Conservation (phyloP, 2,888 invertebrate genomes). For the Megaustenia siamemsis region DNA sequence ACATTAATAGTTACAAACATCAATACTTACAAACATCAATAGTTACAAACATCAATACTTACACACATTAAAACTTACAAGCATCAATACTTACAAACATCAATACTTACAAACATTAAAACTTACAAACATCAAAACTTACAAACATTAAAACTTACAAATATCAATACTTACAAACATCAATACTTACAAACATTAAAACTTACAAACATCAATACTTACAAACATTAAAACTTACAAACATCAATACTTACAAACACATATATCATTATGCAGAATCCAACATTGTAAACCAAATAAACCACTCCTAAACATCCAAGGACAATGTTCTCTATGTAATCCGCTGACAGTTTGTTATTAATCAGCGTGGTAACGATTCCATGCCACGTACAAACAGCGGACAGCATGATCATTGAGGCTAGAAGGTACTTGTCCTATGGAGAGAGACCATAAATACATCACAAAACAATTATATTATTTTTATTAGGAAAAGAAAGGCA, state of each 20-base stretch:
- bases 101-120: too few relatives aligned
- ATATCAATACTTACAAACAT: too few relatives aligned
- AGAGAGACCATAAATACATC: neutral
- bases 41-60: too few relatives aligned
- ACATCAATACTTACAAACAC: slow-evolving; percentile 74
- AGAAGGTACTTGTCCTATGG: slow-evolving; percentile 78
- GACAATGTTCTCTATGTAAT: slow-evolving; percentile 75
- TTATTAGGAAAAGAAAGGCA: too few relatives aligned
- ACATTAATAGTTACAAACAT: too few relatives aligned
- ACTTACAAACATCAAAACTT: neutral
- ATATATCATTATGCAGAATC: slow-evolving; percentile 78
- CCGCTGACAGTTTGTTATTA: slow-evolving; percentile 60
- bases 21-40: too few relatives aligned
- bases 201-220: too few relatives aligned
- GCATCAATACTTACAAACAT: too few relatives aligned
- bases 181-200: too few relatives aligned
- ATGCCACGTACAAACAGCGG: slow-evolving; percentile 78
- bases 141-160: neutral
- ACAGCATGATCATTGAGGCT: slow-evolving; percentile 77
- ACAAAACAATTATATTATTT: too few relatives aligned
- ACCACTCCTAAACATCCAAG: slow-evolving; percentile 74
- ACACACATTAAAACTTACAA: too few relatives aligned
- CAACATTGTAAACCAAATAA: slow-evolving; percentile 77
- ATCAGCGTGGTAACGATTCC: slow-evolving; percentile 73
- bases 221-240: neutral